Conservation (phyloP, 2,797 vertebrate species). For the Dromococcyx pavoninus region DNA sequence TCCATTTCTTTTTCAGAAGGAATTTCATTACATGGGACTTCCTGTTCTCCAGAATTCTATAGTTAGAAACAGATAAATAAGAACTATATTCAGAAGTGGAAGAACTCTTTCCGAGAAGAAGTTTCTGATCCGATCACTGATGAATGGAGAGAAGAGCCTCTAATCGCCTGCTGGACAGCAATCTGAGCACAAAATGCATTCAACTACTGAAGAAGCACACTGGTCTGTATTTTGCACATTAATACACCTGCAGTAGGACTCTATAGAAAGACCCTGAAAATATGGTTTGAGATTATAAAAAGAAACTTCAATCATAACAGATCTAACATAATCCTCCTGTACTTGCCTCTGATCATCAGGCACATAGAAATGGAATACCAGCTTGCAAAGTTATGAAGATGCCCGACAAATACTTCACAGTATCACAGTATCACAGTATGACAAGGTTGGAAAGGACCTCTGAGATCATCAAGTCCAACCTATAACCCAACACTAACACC, state of each 20-base stretch:
- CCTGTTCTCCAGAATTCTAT: background rate
- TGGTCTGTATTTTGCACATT: background rate
- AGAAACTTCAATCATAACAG: background rate
- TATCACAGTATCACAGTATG: too few relatives aligned
- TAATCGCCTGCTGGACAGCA: background rate
- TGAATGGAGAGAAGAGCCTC: background rate
- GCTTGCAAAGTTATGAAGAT: background rate
- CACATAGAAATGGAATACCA: background rate
- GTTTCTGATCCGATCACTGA: background rate
- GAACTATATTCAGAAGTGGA: background rate
- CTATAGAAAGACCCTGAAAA: background rate
- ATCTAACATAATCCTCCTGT: background rate
- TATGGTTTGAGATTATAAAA: background rate
- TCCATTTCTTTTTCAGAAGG: background rate
- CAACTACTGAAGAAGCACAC: background rate
- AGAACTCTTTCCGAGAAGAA: background rate
- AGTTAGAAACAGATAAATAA: background rate
- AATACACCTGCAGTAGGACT: background rate
- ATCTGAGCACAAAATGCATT: background rate
- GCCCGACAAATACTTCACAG: too few relatives aligned
- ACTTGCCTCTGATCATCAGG: background rate
- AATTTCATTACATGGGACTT: background rate
- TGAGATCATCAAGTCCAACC: too few relatives aligned
- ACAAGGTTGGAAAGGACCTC: too few relatives aligned
- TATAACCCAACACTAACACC: too few relatives aligned